Base-by-base conservation (phyloP, 2,113 vertebrate genomes). In the Colistium nudipinnis region DNA sequence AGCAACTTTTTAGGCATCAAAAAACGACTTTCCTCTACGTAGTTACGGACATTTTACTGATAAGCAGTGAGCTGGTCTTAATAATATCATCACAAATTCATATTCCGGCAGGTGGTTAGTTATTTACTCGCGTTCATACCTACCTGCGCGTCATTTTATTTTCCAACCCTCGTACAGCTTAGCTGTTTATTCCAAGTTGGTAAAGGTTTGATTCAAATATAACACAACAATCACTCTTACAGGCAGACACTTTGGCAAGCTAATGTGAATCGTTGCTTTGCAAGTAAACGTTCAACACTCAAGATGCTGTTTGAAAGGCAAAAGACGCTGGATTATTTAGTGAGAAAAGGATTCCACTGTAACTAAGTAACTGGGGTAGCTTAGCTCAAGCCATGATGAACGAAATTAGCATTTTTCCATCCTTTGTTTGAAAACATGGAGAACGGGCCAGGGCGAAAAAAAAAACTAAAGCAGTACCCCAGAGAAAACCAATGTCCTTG, bases 1-100 rank as follows among this genome's bases (percentile, higher is more conserved):
- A 76, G 57, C 67, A 48, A 52, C 60, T 84, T 81, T 68, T 47
- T 22, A 52, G 31, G 65, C 55, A 79, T 76, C 79, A 51, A 68
- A 66, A 63, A 61, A 43, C 52, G n/a, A 59, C 47, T 78, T 72
- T 52, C 36, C 76, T 74, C 35, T 30, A 27, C 57, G 61, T 57
- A 51, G 51, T 76, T 81, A 65, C 39, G 33, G 52, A 68, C 72
- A 76, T 78, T 79, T 79, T 71, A 70, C 74, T 81, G 74, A 65
- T 60, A 63, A 78, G 70, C 41, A 59, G 63, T 67, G 59, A 70
- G 52, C 45, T 44, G 55, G 41, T 73, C 51, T 31, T 63, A 55
- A 47, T 13, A 74, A 82, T 80, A 70, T 63, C 57, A 62, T 47
- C 54, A 63, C 47, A 64, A 35, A 65, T 82, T 78, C 52, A 53